phyloP scores from a whole-genome alignment of 2,888 invertebrate genomes.

The Nomada ruficornis region DNA sequence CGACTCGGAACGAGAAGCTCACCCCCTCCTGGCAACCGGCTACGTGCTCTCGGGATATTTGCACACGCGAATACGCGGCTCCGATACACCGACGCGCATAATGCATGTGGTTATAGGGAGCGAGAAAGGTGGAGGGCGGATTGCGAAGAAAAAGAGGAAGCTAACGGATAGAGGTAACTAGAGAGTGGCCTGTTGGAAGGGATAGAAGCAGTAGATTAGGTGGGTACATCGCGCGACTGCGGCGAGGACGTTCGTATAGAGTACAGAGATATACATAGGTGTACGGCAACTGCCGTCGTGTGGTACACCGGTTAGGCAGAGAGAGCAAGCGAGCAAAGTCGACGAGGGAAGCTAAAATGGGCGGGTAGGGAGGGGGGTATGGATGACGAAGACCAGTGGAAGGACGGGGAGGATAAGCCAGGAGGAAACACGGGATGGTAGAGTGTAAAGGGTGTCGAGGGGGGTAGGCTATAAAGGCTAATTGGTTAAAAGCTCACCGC shows the following conservation, averaged over 20 bases:
- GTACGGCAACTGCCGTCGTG: slow-evolving; percentile 65
- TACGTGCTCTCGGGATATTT: slow-evolving; percentile 62
- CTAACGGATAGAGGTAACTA: slow-evolving; percentile 39
- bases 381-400: not conserved
- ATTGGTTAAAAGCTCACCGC: slow-evolving; percentile 85
- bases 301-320: slow-evolving; percentile 34
- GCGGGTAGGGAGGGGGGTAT: slow-evolving; percentile 32
- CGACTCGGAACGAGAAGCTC: slow-evolving; percentile 42
- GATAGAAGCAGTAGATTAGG: slow-evolving; percentile 79
- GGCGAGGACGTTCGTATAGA: slow-evolving; percentile 70
- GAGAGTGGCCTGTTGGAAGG: slow-evolving; percentile 48
- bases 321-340: slow-evolving; percentile 23
- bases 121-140: slow-evolving; percentile 40
- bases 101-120: slow-evolving; percentile 61
- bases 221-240: slow-evolving; percentile 77
- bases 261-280: slow-evolving; percentile 57
- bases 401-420: slow-evolving; percentile 1
- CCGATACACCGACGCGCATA: slow-evolving; percentile 67
- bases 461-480: slow-evolving; percentile 84
- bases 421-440: slow-evolving; percentile 15
- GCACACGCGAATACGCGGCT: slow-evolving; percentile 67
- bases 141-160: slow-evolving; percentile 35
- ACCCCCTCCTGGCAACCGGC: slow-evolving; percentile 38
- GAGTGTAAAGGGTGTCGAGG: slow-evolving; percentile 40
- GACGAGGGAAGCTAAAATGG: slow-evolving; percentile 62